Evolutionary conservation across 1,140 invertebrate species (phyloP).

Genomic region (Orchestia grillus): DNA sequence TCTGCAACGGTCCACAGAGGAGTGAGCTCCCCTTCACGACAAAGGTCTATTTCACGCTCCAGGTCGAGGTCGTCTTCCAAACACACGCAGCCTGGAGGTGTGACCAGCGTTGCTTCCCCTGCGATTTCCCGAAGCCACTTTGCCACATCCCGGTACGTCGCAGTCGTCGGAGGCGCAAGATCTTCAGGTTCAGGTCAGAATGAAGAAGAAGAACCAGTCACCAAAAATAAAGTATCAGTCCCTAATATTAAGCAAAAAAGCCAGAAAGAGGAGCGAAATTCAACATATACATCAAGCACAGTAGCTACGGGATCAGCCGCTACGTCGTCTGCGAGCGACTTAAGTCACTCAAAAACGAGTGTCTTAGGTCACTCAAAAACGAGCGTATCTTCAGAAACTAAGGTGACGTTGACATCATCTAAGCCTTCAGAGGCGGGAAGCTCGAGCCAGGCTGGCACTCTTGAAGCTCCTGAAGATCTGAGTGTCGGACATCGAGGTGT

Average conservation of each 20-base stretch:
- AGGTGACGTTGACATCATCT: background rate
- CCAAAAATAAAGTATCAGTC: background rate
- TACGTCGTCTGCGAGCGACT: background rate
- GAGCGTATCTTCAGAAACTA: background rate
- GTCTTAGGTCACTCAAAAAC: background rate
- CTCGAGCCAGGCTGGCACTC: background rate
- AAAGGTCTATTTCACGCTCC: background rate
- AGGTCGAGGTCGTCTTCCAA: background rate
- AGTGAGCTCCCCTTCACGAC: background rate
- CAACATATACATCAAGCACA: background rate
- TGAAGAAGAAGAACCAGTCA: background rate
- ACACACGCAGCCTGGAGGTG: background rate
- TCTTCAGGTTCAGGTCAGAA: background rate
- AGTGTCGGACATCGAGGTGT: background rate
- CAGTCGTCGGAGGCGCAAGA: background rate
- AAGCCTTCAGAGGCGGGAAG: background rate
- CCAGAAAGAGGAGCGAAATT: background rate
- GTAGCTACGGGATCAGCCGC: background rate
- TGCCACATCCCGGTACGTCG: background rate
- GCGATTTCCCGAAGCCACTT: background rate
- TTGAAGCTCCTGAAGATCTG: background rate
- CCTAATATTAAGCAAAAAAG: background rate
- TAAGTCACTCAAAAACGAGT: no score
- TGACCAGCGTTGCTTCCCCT: background rate
- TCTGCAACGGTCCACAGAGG: background rate